phyloP scores from a whole-genome alignment of 1,140 invertebrate species.

The Berghia stephanieae region DNA sequence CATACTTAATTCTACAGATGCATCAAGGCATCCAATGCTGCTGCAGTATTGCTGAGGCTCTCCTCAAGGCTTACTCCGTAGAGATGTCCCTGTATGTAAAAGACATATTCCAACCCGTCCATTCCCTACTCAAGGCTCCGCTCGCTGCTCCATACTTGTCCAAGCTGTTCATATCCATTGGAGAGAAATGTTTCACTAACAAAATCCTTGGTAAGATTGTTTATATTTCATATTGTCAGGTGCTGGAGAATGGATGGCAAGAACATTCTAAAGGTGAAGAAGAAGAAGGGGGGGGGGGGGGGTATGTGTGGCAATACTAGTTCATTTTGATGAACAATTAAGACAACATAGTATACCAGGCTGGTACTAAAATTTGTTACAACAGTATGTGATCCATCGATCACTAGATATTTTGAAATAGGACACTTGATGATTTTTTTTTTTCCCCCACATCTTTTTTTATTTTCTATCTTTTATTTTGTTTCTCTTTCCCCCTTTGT shows the following conservation, averaged over 20 bases:
- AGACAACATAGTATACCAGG: too few relatives aligned
- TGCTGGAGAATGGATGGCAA: neutral
- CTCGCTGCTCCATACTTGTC: slow-evolving; percentile 66
- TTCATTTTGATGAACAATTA: too few relatives aligned
- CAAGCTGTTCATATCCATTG: slow-evolving; percentile 70
- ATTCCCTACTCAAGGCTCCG: slow-evolving; percentile 65
- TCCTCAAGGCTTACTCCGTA: slow-evolving; percentile 72
- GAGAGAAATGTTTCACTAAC: slow-evolving; percentile 57
- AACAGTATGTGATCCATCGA: too few relatives aligned
- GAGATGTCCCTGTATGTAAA: slow-evolving; percentile 73
- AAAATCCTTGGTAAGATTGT: slow-evolving; percentile 52
- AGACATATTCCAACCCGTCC: slow-evolving; percentile 47
- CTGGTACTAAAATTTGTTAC: too few relatives aligned
- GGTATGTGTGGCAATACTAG: too few relatives aligned
- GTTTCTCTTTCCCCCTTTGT: too few relatives aligned
- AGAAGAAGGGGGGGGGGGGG: neutral
- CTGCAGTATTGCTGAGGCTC: slow-evolving; percentile 75
- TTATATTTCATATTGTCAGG: neutral
- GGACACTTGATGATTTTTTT: too few relatives aligned
- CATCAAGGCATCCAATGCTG: slow-evolving; percentile 73
- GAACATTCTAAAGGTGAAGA: neutral
- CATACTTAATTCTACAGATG: too few relatives aligned
- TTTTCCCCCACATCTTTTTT: too few relatives aligned
- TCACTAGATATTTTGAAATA: too few relatives aligned
- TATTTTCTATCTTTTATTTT: too few relatives aligned